Evolutionary conservation across 2,888 invertebrate species (phyloP).

Genomic region (Pseudolycoriella hygida): DNA sequence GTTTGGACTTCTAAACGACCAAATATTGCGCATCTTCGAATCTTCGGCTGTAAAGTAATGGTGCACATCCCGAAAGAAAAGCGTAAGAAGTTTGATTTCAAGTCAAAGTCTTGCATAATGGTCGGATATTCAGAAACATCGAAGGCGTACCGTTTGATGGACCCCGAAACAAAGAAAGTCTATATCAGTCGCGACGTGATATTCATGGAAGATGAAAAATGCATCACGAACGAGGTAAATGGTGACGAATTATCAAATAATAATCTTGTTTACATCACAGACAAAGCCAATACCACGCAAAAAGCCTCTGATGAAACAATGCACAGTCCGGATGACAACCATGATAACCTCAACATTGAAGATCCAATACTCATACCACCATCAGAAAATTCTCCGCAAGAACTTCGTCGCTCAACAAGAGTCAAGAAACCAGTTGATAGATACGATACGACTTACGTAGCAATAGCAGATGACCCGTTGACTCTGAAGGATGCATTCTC

Average conservation of each 20-base stretch:
- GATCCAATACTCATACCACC: too few species aligned
- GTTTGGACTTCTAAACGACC: constrained; percentile 18
- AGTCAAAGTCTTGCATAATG: constrained; percentile 16
- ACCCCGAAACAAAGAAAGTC: constrained; percentile 8
- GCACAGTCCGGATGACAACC: neutral
- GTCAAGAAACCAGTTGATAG: neutral
- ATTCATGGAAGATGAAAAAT: too few species aligned
- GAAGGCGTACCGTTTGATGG: constrained; percentile 14
- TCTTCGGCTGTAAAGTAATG: constrained; percentile 21
- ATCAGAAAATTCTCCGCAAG: too few species aligned
- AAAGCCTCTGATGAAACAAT: neutral
- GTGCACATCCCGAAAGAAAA: constrained; percentile 19
- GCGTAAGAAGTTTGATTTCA: constrained; percentile 17
- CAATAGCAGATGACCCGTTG: too few species aligned
- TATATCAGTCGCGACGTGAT: constrained; percentile 5
- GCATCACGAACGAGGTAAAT: too few species aligned
- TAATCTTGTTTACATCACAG: neutral
- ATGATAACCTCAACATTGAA: neutral
- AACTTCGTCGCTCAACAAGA: neutral
- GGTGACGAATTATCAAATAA: neutral
- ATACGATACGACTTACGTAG: too few species aligned
- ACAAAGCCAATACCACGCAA: neutral
- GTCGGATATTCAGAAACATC: constrained; percentile 19
- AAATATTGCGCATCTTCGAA: constrained; percentile 16
- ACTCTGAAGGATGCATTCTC: constrained; percentile 2